A percentile compares a stretch with the other conserved stretches of the same genome.
Conservation (phyloP, 2,797 vertebrate genomes). For the Cichlasoma orientale region DNA sequence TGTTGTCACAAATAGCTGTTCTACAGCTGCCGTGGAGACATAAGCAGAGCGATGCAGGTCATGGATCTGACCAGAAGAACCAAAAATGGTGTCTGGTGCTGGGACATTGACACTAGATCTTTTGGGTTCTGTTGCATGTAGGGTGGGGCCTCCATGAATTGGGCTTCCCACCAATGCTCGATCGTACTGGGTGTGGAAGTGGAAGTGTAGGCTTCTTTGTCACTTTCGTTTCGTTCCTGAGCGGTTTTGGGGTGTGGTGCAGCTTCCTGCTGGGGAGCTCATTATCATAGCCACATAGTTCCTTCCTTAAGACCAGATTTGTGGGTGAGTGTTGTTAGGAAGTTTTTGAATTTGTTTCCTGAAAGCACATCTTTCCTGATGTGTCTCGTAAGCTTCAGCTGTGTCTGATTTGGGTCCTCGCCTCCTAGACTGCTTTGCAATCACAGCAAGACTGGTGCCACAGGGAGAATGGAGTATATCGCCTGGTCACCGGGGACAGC, state of each 20-base stretch:
- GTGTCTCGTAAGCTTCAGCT: not conserved
- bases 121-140: not conserved
- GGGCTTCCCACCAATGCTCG: not conserved
- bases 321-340: not conserved
- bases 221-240: too few species aligned
- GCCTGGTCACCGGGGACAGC: not conserved
- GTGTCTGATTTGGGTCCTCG: not conserved
- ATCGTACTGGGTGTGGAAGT: not conserved
- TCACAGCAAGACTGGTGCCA: not conserved
- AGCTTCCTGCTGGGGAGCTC: too few species aligned
- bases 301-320: too few species aligned
- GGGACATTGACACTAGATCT: not conserved
- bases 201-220: too few species aligned
- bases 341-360: rapidly evolving
- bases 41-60: not conserved
- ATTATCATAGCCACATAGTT: too few species aligned
- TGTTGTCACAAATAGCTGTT: not conserved
- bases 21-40: not conserved
- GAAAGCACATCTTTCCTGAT: not conserved
- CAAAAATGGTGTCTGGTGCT: not conserved
- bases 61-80: not conserved
- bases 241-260: too few species aligned
- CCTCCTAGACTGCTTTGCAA: not conserved
- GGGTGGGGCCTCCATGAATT: not conserved
- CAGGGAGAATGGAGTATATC: not conserved